A percentile compares a stretch with the other conserved stretches of the same genome.
Evolutionary conservation across 2,888 invertebrate species (phyloP).

Genomic region (Catonia carolina): DNA sequence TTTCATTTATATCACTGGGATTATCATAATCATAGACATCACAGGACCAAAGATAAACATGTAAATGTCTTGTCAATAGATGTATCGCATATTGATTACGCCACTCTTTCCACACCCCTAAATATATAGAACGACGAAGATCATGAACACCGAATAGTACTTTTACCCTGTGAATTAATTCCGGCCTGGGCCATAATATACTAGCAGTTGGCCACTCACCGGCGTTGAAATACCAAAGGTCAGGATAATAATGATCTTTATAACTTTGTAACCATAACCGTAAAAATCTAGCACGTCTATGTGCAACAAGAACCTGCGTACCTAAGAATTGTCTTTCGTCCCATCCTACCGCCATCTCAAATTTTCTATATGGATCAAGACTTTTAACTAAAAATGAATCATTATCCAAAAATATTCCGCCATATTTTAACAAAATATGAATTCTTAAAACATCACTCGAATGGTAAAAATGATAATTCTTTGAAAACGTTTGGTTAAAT

Average conservation of each 20-base stretch:
- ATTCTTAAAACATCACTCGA: slow-evolving; percentile 29
- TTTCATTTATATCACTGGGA: neutral
- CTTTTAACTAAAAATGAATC: slow-evolving; percentile 38
- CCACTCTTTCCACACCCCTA: slow-evolving; percentile 16
- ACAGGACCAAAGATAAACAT: neutral
- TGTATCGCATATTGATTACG: slow-evolving; percentile 14
- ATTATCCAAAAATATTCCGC: slow-evolving; percentile 40
- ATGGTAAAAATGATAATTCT: slow-evolving; percentile 16
- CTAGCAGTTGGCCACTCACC: slow-evolving; percentile 40
- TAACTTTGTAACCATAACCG: slow-evolving; percentile 37
- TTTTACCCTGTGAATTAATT: slow-evolving; percentile 40
- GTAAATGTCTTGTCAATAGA: slow-evolving; percentile 8
- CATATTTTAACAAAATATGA: slow-evolving; percentile 36
- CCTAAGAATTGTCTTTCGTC: slow-evolving; percentile 26
- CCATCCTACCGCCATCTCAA: slow-evolving; percentile 39
- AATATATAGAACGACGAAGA: neutral
- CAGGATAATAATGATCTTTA: slow-evolving; percentile 32
- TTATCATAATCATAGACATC: neutral
- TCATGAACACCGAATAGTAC: slow-evolving; percentile 40
- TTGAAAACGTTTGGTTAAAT: slow-evolving; percentile 19
- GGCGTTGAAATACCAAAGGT: slow-evolving; percentile 42
- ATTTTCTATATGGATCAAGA: slow-evolving; percentile 37
- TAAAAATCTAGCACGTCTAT: slow-evolving; percentile 38
- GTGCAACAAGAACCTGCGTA: slow-evolving; percentile 35
- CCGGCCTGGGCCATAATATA: slow-evolving; percentile 38